A percentile compares a stretch with the other conserved stretches of the same genome.
These are phyloP conservation scores for Cyprinodon variegatus DNA, from an alignment of 2,113 vertebrate species.

Conservation along the genomic window DNA sequence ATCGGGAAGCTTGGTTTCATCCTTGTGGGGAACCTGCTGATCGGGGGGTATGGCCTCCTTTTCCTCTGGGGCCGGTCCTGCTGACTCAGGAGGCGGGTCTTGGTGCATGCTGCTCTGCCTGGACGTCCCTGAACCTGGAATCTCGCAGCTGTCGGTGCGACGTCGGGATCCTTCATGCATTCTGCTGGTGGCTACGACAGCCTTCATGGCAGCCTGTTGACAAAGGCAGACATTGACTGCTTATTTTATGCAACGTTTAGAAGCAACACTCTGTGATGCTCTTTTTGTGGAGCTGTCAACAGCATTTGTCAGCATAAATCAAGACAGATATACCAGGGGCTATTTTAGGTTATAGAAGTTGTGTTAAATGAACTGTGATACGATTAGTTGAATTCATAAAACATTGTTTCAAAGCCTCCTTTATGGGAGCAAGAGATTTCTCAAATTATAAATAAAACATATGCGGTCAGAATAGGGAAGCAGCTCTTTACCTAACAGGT, in stretches of 20 bases:
- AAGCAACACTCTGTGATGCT: no score
- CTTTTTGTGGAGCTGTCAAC: no score
- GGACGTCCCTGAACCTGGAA: conserved; percentile 71
- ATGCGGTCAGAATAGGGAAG: no score
- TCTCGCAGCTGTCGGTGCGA: conserved; percentile 82
- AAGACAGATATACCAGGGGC: no score
- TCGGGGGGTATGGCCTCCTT: conserved; percentile 37
- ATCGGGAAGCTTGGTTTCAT: conserved; percentile 15
- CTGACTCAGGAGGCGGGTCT: conserved; percentile 62
- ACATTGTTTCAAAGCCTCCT: no score
- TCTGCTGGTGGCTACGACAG: conserved; percentile 86
- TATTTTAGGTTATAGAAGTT: no score
- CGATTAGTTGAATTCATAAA: no score
- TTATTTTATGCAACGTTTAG: neutral
- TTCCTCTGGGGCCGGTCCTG: conserved; percentile 40
- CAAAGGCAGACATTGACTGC: neutral
- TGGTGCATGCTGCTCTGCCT: conserved; percentile 77
- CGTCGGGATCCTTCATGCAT: conserved; percentile 83
- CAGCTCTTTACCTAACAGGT: no score
- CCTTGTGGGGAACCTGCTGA: conserved; percentile 11
- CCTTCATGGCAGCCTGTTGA: conserved; percentile 88
- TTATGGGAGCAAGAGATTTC: no score
- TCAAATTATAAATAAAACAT: no score
- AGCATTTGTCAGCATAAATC: no score
- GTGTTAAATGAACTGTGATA: no score